Percentiles rank a stretch among this genome's conserved stretches.
These are phyloP conservation scores for Tridacna crocea DNA, from an alignment of 2,888 invertebrate genomes.

Conservation along the genomic window DNA sequence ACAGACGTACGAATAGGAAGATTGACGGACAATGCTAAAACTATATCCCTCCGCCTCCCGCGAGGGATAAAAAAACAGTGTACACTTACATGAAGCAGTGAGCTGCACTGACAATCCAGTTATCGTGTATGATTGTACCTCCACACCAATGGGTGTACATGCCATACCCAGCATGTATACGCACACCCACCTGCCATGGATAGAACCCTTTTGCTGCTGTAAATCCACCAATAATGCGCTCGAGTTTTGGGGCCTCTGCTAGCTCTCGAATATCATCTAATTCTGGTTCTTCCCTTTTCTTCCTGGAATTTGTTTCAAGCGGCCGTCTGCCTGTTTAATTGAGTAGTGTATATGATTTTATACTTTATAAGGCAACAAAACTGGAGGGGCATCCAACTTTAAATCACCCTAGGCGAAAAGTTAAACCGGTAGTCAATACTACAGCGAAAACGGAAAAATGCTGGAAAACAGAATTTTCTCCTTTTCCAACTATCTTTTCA, in stretches of 20 bases:
- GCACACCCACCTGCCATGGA: slow-evolving; percentile 81
- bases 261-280: slow-evolving; percentile 43
- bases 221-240: slow-evolving; percentile 76
- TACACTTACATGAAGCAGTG: slow-evolving; percentile 77
- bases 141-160: slow-evolving; percentile 75
- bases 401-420: neutral
- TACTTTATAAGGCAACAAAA: neutral
- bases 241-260: slow-evolving; percentile 50
- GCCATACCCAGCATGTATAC: slow-evolving; percentile 41
- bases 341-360: neutral
- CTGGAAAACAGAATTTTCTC: too few species aligned
- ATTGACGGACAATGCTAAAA: too few species aligned
- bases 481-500: too few species aligned
- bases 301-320: slow-evolving; percentile 52
- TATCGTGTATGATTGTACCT: slow-evolving; percentile 76
- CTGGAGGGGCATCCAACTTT: neutral
- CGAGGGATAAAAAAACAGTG: neutral
- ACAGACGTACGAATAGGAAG: too few species aligned
- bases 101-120: slow-evolving; percentile 82
- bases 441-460: neutral
- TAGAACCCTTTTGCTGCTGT: slow-evolving; percentile 75
- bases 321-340: slow-evolving; percentile 54
- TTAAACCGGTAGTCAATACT: neutral
- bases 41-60: too few species aligned
- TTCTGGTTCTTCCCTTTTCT: slow-evolving; percentile 51